Evolutionary conservation across 2,113 vertebrate genomes (phyloP).

Genomic region (Trematocara unimaculatum): DNA sequence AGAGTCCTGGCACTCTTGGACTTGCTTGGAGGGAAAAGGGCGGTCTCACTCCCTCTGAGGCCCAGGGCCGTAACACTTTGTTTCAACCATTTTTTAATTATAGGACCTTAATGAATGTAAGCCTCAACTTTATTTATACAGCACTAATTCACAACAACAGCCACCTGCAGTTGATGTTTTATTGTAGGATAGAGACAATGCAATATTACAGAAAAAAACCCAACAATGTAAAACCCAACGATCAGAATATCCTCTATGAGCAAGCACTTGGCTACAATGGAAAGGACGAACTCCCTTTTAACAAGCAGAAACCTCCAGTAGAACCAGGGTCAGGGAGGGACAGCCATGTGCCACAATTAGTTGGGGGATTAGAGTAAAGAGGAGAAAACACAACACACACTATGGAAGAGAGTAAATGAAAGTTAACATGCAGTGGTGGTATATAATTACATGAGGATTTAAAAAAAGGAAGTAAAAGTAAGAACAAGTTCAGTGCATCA

Average conservation of each 20-base stretch:
- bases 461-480: accelerated
- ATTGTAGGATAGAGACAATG: neutral
- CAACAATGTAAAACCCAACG: neutral
- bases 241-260: neutral
- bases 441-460: neutral
- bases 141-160: neutral
- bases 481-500: neutral
- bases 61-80: neutral
- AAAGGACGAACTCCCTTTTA: neutral
- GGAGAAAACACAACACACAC: neutral
- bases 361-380: neutral
- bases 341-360: neutral
- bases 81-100: neutral
- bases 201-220: neutral
- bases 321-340: neutral
- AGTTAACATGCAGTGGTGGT: neutral
- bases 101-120: neutral
- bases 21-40: neutral
- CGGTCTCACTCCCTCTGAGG: neutral
- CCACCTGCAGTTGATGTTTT: neutral
- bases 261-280: neutral
- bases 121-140: neutral
- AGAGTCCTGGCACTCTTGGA: neutral
- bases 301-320: neutral
- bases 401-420: neutral